Evolutionary conservation across 2,797 vertebrate genomes (phyloP), one percentile per base, ranked within the genome.

Genomic region (Mus caroli): DNA sequence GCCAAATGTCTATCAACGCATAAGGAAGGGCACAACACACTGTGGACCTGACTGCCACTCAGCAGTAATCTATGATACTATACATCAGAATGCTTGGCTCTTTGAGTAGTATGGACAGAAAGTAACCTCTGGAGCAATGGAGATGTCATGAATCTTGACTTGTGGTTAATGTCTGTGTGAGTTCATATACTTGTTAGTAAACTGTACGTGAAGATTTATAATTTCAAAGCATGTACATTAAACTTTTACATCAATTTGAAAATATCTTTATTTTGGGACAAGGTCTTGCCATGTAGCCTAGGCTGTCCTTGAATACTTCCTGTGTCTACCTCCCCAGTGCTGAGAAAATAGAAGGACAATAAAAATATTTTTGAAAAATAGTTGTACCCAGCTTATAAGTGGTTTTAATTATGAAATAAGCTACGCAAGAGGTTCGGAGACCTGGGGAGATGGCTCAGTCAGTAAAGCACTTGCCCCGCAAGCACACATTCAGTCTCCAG

Each of bases 331-430:
- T 82, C 8, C 37, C 37, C 64, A 71, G n/a, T 43, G 26, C 34
- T 17, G 37, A 20, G 90, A 80, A 14, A 43, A 46, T 22, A 58
- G 20, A 2, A 78, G 22, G 11, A 11, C 58, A 43, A 7, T 80
- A 80, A 82, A 96, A 94, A 90, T 89, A 84, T 43, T 64, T 93
- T 89, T 89, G 60, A 77, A 94, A 96, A 96, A 76, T 76, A 87
- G 54, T 73, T 86, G 13, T 46, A 71, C 11, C 7, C 90, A 82
- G 2, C 11, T 92, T 56, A 86, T 17, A 76, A 37, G 31, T 67
- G 46, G 15, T 90, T 85, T 20, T 90, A 62, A 64, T 94, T 90
- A 87, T 90, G 85, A 83, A 85, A 84, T 62, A 19, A 90, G 31
- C 85, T 93, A 82, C 71, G 19, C 17, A 26, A 24, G 24, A 54